phyloP scores from a whole-genome alignment of 2,888 invertebrate genomes.

The Chymomyza caudatula region DNA sequence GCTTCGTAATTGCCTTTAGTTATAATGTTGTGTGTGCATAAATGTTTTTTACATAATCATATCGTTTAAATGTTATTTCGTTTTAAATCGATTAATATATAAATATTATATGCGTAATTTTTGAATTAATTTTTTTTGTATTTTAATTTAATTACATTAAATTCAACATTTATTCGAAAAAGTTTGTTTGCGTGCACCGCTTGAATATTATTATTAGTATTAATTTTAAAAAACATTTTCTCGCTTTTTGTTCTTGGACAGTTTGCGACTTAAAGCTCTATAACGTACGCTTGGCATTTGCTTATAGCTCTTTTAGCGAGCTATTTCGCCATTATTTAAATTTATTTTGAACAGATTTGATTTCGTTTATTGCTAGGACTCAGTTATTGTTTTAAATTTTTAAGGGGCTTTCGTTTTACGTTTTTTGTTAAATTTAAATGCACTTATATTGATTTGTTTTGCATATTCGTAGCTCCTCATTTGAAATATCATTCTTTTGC shows the following conservation, averaged over 20 bases:
- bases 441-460: conserved; percentile 15
- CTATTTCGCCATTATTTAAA: neutral
- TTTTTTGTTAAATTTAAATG: conserved; percentile 13
- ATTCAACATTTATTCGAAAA: conserved; percentile 71
- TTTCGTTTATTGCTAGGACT: conserved; percentile 52
- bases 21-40: neutral
- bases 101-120: neutral
- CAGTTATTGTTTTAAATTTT: conserved; percentile 38
- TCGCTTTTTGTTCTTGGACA: conserved; percentile 11
- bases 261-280: conserved; percentile 39
- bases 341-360: conserved; percentile 7
- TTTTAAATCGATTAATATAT: neutral
- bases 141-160: conserved; percentile 52
- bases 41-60: conserved; percentile 11
- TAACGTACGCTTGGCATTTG: conserved; percentile 19
- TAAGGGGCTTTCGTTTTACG: conserved; percentile 38
- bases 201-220: conserved; percentile 6
- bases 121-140: conserved; percentile 3
- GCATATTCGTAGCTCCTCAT: neutral
- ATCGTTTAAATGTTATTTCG: neutral
- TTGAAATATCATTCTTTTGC: neutral
- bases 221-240: neutral
- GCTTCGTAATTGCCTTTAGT: neutral
- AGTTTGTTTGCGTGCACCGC: conserved; percentile 32
- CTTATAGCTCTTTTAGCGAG: conserved; percentile 8